A percentile compares a stretch with the other conserved stretches of the same genome.
These are phyloP conservation scores for Tromatobia lineatoria DNA, from an alignment of 2,888 invertebrate genomes.

Conservation along the genomic window DNA sequence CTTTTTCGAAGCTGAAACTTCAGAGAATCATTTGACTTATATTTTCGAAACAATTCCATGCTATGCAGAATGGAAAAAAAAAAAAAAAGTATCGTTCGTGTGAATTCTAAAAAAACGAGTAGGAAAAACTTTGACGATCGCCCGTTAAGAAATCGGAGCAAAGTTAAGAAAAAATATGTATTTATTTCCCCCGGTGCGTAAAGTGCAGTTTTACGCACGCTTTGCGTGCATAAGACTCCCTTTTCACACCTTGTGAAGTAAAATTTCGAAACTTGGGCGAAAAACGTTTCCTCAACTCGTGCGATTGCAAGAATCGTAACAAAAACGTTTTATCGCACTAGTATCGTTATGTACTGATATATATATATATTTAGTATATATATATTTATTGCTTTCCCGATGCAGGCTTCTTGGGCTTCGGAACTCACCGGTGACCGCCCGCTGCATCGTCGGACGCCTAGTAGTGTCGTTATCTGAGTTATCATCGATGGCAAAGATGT, in stretches of 20 bases:
- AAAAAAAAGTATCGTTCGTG: slow-evolving; percentile 61
- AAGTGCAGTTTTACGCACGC: too few relatives aligned
- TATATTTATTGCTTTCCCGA: slow-evolving; percentile 56
- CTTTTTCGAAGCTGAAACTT: too few relatives aligned
- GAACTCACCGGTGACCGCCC: slow-evolving; percentile 84
- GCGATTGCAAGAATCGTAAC: too few relatives aligned
- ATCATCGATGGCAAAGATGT: slow-evolving; percentile 84
- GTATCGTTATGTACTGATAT: neutral
- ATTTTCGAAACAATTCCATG: too few relatives aligned
- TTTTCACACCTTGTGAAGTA: too few relatives aligned
- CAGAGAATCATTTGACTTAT: too few relatives aligned
- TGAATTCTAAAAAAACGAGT: slow-evolving; percentile 62
- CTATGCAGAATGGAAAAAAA: slow-evolving; percentile 1
- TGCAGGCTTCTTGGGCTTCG: slow-evolving; percentile 69
- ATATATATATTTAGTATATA: slow-evolving; percentile 19
- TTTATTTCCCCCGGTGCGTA: too few relatives aligned
- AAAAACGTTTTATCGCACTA: too few relatives aligned
- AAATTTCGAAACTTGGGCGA: too few relatives aligned
- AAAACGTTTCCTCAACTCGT: too few relatives aligned
- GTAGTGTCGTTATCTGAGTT: slow-evolving; percentile 83
- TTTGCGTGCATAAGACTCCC: too few relatives aligned
- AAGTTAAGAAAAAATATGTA: slow-evolving; percentile 5
- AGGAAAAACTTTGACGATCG: slow-evolving; percentile 17
- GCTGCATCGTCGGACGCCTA: slow-evolving; percentile 83
- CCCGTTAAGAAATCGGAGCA: slow-evolving; percentile 16